Evolutionary conservation across 2,797 vertebrate species (phyloP).

Genomic region (Acanthurus tractus): DNA sequence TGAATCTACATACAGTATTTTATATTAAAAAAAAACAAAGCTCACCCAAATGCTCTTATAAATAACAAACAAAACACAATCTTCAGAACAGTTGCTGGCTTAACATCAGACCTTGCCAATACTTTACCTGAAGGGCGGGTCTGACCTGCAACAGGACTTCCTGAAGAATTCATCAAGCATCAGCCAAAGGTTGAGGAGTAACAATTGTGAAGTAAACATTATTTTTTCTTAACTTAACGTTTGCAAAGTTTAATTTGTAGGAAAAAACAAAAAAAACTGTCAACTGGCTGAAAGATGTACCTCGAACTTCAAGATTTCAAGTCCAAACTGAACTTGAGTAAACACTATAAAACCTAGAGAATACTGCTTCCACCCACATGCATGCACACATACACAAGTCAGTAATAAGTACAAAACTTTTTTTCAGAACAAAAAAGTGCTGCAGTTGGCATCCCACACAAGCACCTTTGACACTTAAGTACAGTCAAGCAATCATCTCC

Average conservation of each 20-base stretch:
- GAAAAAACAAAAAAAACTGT: conserved; percentile 2
- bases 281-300: conserved; percentile 9
- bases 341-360: conserved; percentile 16
- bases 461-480: conserved; percentile 42
- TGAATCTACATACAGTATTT: too few relatives aligned
- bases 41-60: too few relatives aligned
- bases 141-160: not conserved
- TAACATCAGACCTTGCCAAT: too few relatives aligned
- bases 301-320: conserved; percentile 27
- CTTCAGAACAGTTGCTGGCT: too few relatives aligned
- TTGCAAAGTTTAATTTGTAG: not conserved
- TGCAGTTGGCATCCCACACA: conserved; percentile 43
- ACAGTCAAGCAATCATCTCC: conserved; percentile 36
- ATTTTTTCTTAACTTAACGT: conserved; percentile 9
- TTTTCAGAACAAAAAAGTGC: conserved; percentile 9
- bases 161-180: not conserved
- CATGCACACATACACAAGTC: conserved; percentile 31
- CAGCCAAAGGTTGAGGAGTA: too few relatives aligned
- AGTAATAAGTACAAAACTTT: conserved; percentile 23
- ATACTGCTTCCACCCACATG: conserved; percentile 23
- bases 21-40: too few relatives aligned
- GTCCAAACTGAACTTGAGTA: conserved; percentile 12
- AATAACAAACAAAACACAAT: too few relatives aligned
- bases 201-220: not conserved
- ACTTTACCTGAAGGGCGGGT: too few relatives aligned